phyloP scores from a whole-genome alignment of 1,140 invertebrate species.

The Chelonus insularis region DNA sequence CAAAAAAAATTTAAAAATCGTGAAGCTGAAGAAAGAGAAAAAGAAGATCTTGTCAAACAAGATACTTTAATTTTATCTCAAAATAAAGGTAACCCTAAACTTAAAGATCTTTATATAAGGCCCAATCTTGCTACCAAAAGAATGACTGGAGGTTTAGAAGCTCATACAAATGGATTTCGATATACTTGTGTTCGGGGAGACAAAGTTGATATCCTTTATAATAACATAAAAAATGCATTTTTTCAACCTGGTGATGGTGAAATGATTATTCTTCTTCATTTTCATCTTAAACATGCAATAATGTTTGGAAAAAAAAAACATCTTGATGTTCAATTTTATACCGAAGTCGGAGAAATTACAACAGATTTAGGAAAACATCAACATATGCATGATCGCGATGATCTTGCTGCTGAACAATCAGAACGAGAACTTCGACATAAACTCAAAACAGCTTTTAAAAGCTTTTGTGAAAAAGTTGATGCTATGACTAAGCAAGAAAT shows the following conservation, averaged over 20 bases:
- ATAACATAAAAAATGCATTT: constrained; percentile 99
- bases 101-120: constrained; percentile 98
- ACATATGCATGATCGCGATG: constrained; percentile 99
- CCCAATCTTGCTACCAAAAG: constrained; percentile 98
- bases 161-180: constrained; percentile 96
- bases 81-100: constrained; percentile 96
- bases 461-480: constrained; percentile 90
- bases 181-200: constrained; percentile 98
- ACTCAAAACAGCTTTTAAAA: constrained; percentile 96
- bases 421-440: constrained; percentile 96
- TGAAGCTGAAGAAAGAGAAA: constrained; percentile 98
- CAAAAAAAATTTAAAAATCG: constrained; percentile 98
- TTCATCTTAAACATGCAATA: constrained; percentile 97
- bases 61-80: constrained; percentile 94
- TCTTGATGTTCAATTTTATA: constrained; percentile 98
- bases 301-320: constrained; percentile 99
- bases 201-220: constrained; percentile 99
- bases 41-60: constrained; percentile 98
- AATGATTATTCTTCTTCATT: constrained; percentile 99
- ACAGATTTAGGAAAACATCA: constrained; percentile 99
- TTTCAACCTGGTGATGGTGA: constrained; percentile 99
- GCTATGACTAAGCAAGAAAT: constrained; percentile 93
- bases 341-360: constrained; percentile 99
- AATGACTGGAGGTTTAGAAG: constrained; percentile 90
- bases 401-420: constrained; percentile 97